A percentile compares a stretch with the other conserved stretches of the same genome.
phyloP scores from a whole-genome alignment of 2,113 vertebrate genomes.

The Microtus montanus region DNA sequence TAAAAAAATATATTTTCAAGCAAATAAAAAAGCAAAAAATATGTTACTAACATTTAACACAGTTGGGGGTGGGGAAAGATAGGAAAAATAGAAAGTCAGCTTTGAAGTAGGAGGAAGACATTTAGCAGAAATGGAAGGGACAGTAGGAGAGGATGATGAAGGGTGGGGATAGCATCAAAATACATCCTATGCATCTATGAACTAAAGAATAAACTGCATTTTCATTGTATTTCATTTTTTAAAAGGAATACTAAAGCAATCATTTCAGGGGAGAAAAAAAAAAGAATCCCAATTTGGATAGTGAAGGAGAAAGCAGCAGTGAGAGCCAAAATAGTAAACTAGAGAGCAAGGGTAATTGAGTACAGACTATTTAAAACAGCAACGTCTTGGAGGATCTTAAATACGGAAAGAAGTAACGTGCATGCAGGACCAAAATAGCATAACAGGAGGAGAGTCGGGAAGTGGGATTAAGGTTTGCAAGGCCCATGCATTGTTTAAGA shows the following conservation, averaged over 20 bases:
- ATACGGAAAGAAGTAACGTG: background rate
- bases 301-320: background rate
- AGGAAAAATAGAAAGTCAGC: background rate
- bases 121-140: background rate
- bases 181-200: background rate
- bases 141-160: background rate
- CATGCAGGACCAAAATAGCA: background rate
- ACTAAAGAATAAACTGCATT: background rate
- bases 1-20: background rate
- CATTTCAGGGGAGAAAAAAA: slow-evolving; percentile 18
- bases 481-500: background rate
- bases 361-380: slow-evolving; percentile 10
- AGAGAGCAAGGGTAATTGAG: background rate
- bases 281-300: background rate
- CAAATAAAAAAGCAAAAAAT: slow-evolving; percentile 19
- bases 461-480: background rate
- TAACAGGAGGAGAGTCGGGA: slow-evolving; percentile 10
- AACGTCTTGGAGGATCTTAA: slow-evolving; percentile 9
- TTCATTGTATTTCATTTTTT: background rate
- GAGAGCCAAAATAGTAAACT: background rate
- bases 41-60: background rate
- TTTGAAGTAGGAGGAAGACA: background rate
- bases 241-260: slow-evolving; percentile 27
- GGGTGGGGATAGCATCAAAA: background rate
- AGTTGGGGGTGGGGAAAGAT: fast-evolving